phyloP scores from a whole-genome alignment of 2,888 invertebrate species.

The Agonopterix alstromeriana region DNA sequence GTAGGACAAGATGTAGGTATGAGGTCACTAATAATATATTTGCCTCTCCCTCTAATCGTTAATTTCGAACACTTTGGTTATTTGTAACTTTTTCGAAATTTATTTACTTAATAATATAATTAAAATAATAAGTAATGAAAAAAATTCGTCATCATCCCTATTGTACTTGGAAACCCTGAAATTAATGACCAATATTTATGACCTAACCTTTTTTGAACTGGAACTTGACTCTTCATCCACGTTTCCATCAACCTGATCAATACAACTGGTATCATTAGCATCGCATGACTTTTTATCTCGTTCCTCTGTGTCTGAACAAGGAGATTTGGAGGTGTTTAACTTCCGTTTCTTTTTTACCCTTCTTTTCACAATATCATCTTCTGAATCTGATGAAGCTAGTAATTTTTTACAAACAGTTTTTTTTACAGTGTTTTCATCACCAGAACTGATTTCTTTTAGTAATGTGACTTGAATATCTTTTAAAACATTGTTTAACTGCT shows the following conservation, averaged over 20 bases:
- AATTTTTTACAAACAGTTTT: constrained; percentile 7
- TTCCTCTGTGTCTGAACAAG: constrained; percentile 2
- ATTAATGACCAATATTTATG: not conserved
- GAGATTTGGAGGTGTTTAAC: too few relatives aligned
- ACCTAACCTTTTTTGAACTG: constrained; percentile 59
- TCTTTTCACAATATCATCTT: constrained; percentile 15
- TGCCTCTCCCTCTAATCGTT: too few relatives aligned
- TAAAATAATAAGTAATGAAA: too few relatives aligned
- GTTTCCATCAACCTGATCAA: constrained; percentile 18
- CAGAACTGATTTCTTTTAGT: constrained; percentile 27
- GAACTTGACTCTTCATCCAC: constrained; percentile 33
- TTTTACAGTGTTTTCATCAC: constrained; percentile 19
- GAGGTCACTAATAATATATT: too few relatives aligned
- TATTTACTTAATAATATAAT: too few relatives aligned
- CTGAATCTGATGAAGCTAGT: constrained; percentile 25
- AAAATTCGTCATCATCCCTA: too few relatives aligned
- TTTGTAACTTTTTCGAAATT: too few relatives aligned
- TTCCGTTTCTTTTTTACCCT: constrained; percentile 1
- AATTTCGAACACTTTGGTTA: too few relatives aligned
- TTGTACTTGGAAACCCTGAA: too few relatives aligned
- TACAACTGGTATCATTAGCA: not conserved
- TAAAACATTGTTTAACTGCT: constrained; percentile 30
- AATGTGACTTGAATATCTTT: constrained; percentile 40
- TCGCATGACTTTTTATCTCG: constrained; percentile 10
- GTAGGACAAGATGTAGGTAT: too few relatives aligned